Percentiles rank a stretch among this genome's conserved stretches.
phyloP scores from a whole-genome alignment of 2,797 vertebrate species.

The Malurus leucopterus region DNA sequence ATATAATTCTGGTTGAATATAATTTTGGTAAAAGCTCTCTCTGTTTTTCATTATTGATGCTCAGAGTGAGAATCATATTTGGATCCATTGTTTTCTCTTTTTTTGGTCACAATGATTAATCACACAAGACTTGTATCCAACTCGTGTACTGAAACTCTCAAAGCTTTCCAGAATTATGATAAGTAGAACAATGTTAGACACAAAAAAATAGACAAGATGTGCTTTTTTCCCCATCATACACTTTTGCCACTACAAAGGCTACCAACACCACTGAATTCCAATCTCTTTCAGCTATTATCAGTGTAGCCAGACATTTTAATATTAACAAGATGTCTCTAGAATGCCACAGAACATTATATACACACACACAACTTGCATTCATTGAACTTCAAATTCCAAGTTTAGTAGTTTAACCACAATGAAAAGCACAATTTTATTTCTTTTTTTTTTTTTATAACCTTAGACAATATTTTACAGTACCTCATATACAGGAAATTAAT shows the following conservation, averaged over 20 bases:
- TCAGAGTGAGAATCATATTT: slow-evolving; percentile 32
- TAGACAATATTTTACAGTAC: background rate
- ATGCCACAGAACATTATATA: background rate
- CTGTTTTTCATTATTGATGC: slow-evolving; percentile 44
- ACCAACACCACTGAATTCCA: background rate
- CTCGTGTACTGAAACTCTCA: background rate
- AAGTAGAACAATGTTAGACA: background rate
- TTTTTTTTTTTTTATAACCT: background rate
- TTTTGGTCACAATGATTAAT: slow-evolving; percentile 28
- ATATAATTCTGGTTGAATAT: slow-evolving; percentile 33
- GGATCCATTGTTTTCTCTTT: slow-evolving; percentile 41
- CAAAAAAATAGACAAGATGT: background rate
- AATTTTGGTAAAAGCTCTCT: slow-evolving; percentile 40
- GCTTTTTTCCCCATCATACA: background rate
- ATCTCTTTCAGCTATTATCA: background rate
- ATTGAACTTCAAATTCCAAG: background rate
- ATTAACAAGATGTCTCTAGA: background rate
- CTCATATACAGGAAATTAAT: background rate
- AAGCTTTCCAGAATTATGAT: background rate
- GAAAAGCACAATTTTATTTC: background rate
- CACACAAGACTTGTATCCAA: background rate
- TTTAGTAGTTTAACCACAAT: background rate
- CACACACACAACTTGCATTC: background rate
- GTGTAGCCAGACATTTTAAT: background rate
- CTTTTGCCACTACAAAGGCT: background rate